Evolutionary conservation across 2,113 vertebrate species (phyloP).

Genomic region (Artemisiospiza belli): DNA sequence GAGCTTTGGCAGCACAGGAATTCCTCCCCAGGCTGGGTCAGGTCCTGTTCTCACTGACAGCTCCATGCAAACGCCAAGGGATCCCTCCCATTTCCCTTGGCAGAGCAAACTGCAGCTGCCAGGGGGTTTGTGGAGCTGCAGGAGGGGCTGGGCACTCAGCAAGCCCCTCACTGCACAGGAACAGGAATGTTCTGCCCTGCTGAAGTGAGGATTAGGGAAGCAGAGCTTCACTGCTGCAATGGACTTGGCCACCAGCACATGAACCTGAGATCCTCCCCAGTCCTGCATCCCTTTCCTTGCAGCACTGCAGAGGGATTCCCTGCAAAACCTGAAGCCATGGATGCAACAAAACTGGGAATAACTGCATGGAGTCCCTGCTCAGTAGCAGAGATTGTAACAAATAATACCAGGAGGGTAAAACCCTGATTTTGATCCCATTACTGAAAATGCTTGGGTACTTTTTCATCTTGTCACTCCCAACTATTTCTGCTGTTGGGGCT

Average conservation of each 20-base stretch:
- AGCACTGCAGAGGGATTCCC: neutral
- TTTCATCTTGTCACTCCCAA: neutral
- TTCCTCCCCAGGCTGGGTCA: neutral
- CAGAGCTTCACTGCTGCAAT: neutral
- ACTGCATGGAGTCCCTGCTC: neutral
- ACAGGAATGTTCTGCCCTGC: neutral
- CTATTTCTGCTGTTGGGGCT: neutral
- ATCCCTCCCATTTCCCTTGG: accelerated
- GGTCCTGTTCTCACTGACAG: neutral
- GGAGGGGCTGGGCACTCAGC: neutral
- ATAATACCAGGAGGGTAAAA: neutral
- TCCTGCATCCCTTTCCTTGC: neutral
- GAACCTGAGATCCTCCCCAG: neutral
- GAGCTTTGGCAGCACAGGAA: neutral
- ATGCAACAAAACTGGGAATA: no score
- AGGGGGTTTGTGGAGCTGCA: neutral
- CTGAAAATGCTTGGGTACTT: neutral
- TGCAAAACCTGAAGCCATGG: neutral
- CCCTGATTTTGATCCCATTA: neutral
- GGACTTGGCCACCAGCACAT: accelerated
- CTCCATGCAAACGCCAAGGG: neutral
- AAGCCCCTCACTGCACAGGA: accelerated
- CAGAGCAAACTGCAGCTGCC: neutral
- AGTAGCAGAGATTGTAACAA: neutral
- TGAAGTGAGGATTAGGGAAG: neutral